These are phyloP conservation scores for Podotricha telesiphe DNA, from an alignment of 2,888 invertebrate genomes.

Conservation along the genomic window DNA sequence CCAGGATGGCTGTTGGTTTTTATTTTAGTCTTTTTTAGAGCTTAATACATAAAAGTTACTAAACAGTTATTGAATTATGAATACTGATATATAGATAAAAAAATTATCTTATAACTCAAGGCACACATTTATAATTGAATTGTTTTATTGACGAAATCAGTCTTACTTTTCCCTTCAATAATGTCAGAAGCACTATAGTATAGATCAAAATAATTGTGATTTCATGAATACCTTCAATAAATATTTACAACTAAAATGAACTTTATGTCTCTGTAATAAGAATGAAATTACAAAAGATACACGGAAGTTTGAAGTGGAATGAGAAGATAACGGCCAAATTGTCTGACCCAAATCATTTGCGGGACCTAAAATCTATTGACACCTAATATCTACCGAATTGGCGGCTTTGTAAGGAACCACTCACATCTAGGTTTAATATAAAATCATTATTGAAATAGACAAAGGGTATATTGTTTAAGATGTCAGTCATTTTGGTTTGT, in stretches of 20 bases:
- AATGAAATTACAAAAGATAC: not conserved
- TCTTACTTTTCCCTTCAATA: no score
- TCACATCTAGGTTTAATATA: slow-evolving; percentile 20
- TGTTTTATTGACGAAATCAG: no score
- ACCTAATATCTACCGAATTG: slow-evolving; percentile 30
- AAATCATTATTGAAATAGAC: slow-evolving; percentile 7
- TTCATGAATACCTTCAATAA: slow-evolving; percentile 12
- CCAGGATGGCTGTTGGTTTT: no score
- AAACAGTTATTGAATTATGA: no score
- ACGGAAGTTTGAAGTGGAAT: slow-evolving; percentile 18
- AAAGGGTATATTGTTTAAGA: slow-evolving; percentile 1
- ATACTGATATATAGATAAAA: no score
- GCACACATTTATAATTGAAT: no score
- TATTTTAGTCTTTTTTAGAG: no score
- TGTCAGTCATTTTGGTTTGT: not conserved
- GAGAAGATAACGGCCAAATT: slow-evolving; percentile 40
- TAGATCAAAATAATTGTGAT: slow-evolving; percentile 28
- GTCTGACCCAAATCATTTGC: slow-evolving; percentile 46
- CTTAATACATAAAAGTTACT: no score
- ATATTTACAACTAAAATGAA: not conserved
- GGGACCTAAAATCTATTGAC: slow-evolving; percentile 43
- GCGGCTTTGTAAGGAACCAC: slow-evolving; percentile 15
- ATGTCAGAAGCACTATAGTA: slow-evolving; percentile 2
- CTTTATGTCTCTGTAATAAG: not conserved
- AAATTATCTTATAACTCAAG: no score